Evolutionary conservation across 2,113 vertebrate species (phyloP).

Genomic region (Elanoides forficatus): DNA sequence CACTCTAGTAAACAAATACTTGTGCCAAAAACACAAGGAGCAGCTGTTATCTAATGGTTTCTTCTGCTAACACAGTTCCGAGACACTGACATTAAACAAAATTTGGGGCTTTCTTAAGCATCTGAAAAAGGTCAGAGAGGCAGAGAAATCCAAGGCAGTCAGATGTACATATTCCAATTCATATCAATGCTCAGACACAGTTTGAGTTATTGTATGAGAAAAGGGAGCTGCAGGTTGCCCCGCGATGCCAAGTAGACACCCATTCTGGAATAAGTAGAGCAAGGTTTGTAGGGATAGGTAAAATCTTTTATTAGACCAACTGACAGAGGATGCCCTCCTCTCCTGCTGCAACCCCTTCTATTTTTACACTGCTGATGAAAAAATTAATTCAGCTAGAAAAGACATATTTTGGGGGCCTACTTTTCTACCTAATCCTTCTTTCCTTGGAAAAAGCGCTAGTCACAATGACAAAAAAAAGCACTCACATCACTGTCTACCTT

Average conservation of each 20-base stretch:
- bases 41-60: neutral
- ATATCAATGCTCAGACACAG: neutral
- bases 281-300: neutral
- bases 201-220: neutral
- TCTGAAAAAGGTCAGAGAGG: neutral
- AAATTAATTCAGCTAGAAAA: neutral
- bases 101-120: neutral
- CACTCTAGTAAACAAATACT: slow-evolving; percentile 3
- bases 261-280: neutral
- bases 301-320: neutral
- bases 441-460: neutral
- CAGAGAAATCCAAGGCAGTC: neutral
- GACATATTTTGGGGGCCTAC: neutral
- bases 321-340: neutral
- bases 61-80: neutral
- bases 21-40: neutral
- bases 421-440: neutral
- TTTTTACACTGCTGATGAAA: neutral
- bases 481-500: neutral
- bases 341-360: neutral
- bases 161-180: neutral
- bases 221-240: neutral
- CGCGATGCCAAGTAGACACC: neutral
- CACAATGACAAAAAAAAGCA: neutral
- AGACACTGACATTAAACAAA: neutral